Evolutionary conservation across 1,140 invertebrate genomes (phyloP).

Genomic region (Bombyx mori): DNA sequence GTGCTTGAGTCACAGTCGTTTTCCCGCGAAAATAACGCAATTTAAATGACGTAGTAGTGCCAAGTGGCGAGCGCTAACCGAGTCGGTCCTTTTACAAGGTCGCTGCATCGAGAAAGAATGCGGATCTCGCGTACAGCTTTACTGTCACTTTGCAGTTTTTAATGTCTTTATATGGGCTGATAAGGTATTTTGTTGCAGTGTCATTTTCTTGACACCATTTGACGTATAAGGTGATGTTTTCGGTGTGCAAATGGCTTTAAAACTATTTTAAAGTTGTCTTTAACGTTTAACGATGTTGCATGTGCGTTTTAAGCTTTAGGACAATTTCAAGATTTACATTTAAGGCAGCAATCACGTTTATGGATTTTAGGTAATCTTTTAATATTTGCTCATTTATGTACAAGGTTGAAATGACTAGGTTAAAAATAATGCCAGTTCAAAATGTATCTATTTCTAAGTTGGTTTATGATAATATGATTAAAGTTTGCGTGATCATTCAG

Average conservation of each 20-base stretch:
- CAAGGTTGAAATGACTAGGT: too few relatives aligned
- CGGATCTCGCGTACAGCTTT: neutral
- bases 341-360: neutral
- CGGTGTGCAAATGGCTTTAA: too few relatives aligned
- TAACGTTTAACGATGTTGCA: neutral
- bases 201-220: too few relatives aligned
- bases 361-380: too few relatives aligned
- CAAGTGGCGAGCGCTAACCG: neutral
- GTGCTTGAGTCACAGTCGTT: too few relatives aligned
- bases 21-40: too few relatives aligned
- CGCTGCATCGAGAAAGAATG: slow-evolving; percentile 5
- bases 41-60: too few relatives aligned
- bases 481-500: slow-evolving; percentile 48
- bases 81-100: slow-evolving; percentile 7
- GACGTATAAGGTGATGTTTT: too few relatives aligned
- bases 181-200: too few relatives aligned
- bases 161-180: neutral
- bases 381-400: too few relatives aligned
- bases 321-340: neutral
- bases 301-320: neutral
- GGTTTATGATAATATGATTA: neutral
- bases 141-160: neutral
- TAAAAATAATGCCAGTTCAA: too few relatives aligned
- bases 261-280: too few relatives aligned
- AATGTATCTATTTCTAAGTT: neutral